Conservation (phyloP, 1,140 invertebrate genomes). For the Lepeophtheirus salmonis region DNA sequence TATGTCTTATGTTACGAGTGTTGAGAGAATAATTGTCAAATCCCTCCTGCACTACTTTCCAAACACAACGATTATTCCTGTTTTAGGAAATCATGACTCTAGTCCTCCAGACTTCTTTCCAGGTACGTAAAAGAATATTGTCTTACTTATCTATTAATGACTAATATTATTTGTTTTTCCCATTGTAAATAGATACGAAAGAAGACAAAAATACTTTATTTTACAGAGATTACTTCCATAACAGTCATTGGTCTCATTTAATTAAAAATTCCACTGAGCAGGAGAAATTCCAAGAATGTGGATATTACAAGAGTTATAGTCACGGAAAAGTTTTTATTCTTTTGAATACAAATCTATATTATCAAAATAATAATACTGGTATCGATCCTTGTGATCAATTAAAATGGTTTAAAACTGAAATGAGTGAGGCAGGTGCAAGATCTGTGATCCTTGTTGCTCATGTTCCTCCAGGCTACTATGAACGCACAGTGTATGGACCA, state of each 20-base stretch:
- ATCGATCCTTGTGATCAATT: neutral
- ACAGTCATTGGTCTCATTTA: neutral
- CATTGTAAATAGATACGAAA: neutral
- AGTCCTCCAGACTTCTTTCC: neutral
- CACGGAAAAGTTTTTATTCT: neutral
- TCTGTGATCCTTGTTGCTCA: neutral
- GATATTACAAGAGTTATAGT: neutral
- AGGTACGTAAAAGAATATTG: too few relatives aligned
- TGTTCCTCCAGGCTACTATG: slow-evolving; percentile 2
- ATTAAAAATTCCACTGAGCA: neutral
- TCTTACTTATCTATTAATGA: too few relatives aligned
- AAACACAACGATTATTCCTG: neutral
- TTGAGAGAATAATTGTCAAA: neutral
- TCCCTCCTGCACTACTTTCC: neutral
- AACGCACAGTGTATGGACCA: neutral
- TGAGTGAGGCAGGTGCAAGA: neutral
- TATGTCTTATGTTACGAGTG: neutral
- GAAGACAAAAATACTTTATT: neutral
- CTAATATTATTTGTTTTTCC: too few relatives aligned
- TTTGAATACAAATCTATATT: slow-evolving; percentile 7
- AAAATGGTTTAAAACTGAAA: neutral
- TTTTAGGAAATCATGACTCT: slow-evolving; percentile 7
- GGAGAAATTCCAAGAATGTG: neutral
- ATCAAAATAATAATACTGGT: neutral
- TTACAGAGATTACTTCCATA: neutral